Percentiles rank a stretch among this genome's conserved stretches.
Conservation (phyloP, 2,113 vertebrate genomes). For the Lycocorax pyrrhopterus region DNA sequence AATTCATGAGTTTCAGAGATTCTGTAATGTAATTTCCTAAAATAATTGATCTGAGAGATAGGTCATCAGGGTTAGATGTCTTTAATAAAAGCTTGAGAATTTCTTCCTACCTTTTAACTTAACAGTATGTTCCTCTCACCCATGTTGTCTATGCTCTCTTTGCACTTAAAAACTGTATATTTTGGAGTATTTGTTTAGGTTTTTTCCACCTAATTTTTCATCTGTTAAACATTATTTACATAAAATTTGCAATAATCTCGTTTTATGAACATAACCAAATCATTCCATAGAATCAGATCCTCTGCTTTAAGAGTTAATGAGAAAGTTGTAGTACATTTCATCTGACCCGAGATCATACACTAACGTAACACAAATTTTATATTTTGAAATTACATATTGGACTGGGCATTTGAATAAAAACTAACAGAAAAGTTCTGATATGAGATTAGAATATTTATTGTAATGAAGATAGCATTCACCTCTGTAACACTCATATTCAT, state of each 20-base stretch:
- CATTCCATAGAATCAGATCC: background rate
- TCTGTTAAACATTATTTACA: background rate
- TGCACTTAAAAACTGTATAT: background rate
- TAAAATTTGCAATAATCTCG: background rate
- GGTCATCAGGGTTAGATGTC: background rate
- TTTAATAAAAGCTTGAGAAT: background rate
- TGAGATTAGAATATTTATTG: background rate
- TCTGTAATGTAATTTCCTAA: background rate
- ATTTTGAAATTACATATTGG: background rate
- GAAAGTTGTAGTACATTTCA: background rate
- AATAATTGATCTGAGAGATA: background rate
- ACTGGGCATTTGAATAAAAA: background rate
- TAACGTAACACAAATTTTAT: background rate
- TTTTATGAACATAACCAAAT: background rate
- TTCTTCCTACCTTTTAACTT: background rate
- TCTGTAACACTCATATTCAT: background rate
- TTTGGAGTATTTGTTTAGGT: rapidly evolving
- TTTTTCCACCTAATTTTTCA: background rate
- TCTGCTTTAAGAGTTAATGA: background rate
- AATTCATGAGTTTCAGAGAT: background rate
- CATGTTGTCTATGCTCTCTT: background rate
- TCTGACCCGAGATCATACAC: background rate
- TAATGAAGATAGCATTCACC: background rate
- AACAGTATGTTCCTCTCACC: rapidly evolving
- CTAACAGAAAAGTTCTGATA: background rate